Base-by-base conservation (phyloP, 2,888 invertebrate species). In the Mesorhabditis belari region DNA sequence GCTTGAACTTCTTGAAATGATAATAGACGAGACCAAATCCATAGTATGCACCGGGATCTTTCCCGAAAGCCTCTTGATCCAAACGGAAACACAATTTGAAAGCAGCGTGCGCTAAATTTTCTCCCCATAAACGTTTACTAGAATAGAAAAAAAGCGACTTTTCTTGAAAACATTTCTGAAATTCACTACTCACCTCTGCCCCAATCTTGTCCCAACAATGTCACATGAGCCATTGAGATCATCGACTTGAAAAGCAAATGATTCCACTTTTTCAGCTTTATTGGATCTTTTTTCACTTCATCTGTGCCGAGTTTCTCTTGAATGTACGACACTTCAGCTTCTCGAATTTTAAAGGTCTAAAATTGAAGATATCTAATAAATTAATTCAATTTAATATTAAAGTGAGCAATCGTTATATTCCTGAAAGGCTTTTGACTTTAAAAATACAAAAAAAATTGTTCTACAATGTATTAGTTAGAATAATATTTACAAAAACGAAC, bases 1-100 rank as follows among this genome's bases (percentile, higher is more conserved):
- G 92, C 82, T 90, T 89, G 84, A 90, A 94, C 44, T 91, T 89
- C 82, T 92, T 92, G 84, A 89, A 96, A 83, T 96, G 93, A 82
- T 92, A 94, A 83, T 96, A 96, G 65, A 92, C 92, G 52, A 96
- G 86, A 1, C 94, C 96, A 53, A 95, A 85, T 25, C 96, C 96
- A 83, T 93, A 98, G 28, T 95, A 86, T 82, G 93, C 94, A 17
- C 89, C 85, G 1, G 91, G 88, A 83, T 95, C 90, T 82, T 70
- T 75, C 66, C 89, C 89, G 90, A 92, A 92, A 79, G 89, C 88
- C 69, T 89, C 89, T 6, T 86, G 86, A 78, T 89, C 88, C 27
- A 89, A 83, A 35, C 88, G 87, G 54, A 71, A 77, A 17, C 75
- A 92, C 82, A 91, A 91, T 84, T 96, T 94, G 84, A 96, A 98